phyloP scores from a whole-genome alignment of 2,113 vertebrate genomes.

The Sclerurus mexicanus region DNA sequence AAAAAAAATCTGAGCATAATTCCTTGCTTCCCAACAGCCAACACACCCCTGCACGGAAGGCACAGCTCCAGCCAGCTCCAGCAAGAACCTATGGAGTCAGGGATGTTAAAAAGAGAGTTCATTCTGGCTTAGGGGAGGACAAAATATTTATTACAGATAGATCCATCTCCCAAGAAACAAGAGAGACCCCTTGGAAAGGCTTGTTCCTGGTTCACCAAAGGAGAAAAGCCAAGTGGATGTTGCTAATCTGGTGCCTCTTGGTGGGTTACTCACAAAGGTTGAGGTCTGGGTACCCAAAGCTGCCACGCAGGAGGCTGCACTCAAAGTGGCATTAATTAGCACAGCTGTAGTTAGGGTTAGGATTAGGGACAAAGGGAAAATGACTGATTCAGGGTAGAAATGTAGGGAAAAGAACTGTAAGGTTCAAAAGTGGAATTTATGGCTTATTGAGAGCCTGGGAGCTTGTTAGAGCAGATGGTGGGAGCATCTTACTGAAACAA shows the following conservation, averaged over 20 bases:
- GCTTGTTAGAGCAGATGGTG: constrained; percentile 5
- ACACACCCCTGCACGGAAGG: background rate
- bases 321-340: background rate
- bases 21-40: background rate
- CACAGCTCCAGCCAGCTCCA: background rate
- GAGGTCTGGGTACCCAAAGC: background rate
- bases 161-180: background rate
- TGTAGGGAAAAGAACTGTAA: background rate
- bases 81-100: background rate
- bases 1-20: background rate
- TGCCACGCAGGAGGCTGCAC: background rate
- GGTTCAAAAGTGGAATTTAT: background rate
- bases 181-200: background rate
- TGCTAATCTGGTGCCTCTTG: background rate
- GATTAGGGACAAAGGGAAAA: background rate
- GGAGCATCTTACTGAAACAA: background rate
- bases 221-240: background rate
- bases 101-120: background rate
- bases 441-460: background rate
- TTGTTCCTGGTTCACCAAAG: background rate
- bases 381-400: rapidly evolving
- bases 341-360: background rate
- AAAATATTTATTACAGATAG: background rate
- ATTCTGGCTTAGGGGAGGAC: background rate
- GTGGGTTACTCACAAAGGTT: background rate